These are phyloP conservation scores for Clarias laeviceps DNA, from an alignment of 2,797 vertebrate genomes.

Conservation along the genomic window DNA sequence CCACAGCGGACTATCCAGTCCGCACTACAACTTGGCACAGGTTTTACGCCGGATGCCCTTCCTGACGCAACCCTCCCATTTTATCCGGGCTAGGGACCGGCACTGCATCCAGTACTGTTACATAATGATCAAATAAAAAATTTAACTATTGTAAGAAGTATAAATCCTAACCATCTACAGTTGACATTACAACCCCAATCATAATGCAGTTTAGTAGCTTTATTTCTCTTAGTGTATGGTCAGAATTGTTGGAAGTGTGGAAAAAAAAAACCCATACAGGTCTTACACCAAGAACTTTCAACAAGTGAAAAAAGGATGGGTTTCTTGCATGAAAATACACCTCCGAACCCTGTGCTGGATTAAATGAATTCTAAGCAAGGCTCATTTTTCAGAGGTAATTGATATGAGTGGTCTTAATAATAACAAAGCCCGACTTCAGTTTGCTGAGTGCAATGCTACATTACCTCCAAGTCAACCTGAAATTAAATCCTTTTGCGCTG, in stretches of 20 bases:
- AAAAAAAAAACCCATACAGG: background rate
- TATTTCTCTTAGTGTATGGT: background rate
- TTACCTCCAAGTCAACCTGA: conserved; percentile 41
- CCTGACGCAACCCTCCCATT: too few relatives aligned
- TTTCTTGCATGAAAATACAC: background rate
- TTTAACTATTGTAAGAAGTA: too few relatives aligned
- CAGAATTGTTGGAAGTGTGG: background rate
- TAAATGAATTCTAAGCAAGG: background rate
- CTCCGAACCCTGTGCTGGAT: background rate
- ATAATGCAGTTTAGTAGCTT: background rate
- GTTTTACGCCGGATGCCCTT: too few relatives aligned
- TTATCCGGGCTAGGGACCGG: too few relatives aligned
- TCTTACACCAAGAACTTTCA: background rate
- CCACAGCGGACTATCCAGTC: too few relatives aligned
- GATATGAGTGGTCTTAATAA: conserved; percentile 31
- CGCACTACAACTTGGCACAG: too few relatives aligned
- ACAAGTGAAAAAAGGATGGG: background rate
- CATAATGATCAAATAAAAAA: too few relatives aligned
- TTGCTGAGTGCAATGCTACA: conserved; percentile 33
- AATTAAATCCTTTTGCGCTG: conserved; percentile 33
- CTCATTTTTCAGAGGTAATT: conserved; percentile 19
- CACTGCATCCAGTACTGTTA: too few relatives aligned
- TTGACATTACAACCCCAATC: background rate
- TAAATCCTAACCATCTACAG: background rate
- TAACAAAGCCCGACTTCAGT: background rate